Conservation (phyloP, 2,888 invertebrate species). For the Hirtodrosophila trivittata region DNA sequence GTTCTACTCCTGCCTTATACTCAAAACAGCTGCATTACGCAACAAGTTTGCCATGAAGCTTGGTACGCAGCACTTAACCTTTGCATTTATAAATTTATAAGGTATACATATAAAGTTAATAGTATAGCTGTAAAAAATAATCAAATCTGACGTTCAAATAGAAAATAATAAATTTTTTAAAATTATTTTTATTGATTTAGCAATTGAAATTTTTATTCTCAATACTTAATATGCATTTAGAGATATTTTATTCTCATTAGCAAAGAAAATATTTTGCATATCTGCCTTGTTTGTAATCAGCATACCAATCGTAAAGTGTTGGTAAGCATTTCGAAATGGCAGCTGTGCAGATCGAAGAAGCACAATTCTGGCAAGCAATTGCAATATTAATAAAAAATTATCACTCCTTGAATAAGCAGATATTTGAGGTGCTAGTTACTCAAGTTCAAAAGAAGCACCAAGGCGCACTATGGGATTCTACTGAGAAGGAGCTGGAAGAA, state of each 20-base stretch:
- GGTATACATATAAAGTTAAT: too few species aligned
- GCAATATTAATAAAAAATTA: constrained; percentile 88
- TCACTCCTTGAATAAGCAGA: constrained; percentile 89
- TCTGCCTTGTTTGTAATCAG: not conserved
- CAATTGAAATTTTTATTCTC: too few species aligned
- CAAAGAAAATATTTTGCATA: too few species aligned
- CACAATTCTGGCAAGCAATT: constrained; percentile 88
- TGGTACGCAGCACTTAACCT: constrained; percentile 32
- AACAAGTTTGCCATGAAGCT: constrained; percentile 34
- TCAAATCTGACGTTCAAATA: too few species aligned
- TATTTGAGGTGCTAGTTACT: constrained; percentile 85
- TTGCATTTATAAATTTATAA: not conserved
- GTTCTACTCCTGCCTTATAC: constrained; percentile 17
- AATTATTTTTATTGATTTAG: too few species aligned
- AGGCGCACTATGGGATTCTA: constrained; percentile 50
- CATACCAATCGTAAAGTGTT: constrained; percentile 33
- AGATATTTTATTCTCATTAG: too few species aligned
- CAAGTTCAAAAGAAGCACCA: constrained; percentile 52
- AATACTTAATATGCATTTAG: too few species aligned
- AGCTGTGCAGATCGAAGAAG: constrained; percentile 32
- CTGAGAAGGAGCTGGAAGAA: constrained; percentile 36
- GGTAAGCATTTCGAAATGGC: constrained; percentile 36
- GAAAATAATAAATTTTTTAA: too few species aligned
- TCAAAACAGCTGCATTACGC: constrained; percentile 55
- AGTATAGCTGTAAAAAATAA: too few species aligned